Conservation (phyloP, 2,797 vertebrate species). For the Sebastes aleutianus region DNA sequence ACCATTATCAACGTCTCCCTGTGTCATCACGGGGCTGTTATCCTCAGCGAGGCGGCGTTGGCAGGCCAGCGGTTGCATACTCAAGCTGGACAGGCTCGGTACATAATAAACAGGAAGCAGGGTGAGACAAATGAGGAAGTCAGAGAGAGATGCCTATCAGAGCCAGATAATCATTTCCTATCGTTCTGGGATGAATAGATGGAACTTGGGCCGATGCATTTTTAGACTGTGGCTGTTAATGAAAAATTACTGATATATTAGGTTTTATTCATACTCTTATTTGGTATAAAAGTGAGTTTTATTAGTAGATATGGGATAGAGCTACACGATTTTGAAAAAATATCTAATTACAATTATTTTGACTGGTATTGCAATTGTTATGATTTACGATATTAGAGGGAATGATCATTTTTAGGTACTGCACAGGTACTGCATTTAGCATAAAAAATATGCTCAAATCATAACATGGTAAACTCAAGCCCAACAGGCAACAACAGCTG, state of each 20-base stretch:
- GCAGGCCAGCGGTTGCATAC: slow-evolving; percentile 49
- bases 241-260: background rate
- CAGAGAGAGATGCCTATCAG: slow-evolving; percentile 68
- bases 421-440: too few species aligned
- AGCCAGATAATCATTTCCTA: slow-evolving; percentile 42
- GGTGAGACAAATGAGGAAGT: slow-evolving; percentile 51
- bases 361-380: too few species aligned
- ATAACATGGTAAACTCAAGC: too few species aligned
- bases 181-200: slow-evolving; percentile 4
- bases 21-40: slow-evolving; percentile 37
- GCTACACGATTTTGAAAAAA: too few species aligned
- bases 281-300: background rate
- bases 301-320: background rate
- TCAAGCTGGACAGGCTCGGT: slow-evolving; percentile 40
- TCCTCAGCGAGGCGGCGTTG: slow-evolving; percentile 1
- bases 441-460: too few species aligned
- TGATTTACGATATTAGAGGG: too few species aligned
- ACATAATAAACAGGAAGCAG: slow-evolving; percentile 77
- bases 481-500: too few species aligned
- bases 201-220: background rate
- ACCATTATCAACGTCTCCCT: slow-evolving; percentile 28
- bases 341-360: too few species aligned
- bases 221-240: background rate
- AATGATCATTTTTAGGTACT: too few species aligned
- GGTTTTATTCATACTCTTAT: background rate